These are phyloP conservation scores for Turnix velox DNA, from an alignment of 2,113 vertebrate species.

Conservation along the genomic window DNA sequence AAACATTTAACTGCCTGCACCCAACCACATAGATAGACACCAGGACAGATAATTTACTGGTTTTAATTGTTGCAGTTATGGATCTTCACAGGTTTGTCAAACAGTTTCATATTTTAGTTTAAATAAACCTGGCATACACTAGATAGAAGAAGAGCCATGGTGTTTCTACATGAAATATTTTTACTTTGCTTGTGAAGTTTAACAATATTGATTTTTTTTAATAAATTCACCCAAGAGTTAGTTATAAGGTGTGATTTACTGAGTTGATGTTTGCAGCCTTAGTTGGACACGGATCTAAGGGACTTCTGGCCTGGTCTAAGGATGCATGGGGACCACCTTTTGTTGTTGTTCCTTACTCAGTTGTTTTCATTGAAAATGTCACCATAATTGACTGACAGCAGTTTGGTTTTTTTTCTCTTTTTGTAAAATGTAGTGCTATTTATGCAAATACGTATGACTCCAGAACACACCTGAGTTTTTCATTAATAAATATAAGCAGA, in stretches of 20 bases:
- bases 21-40: not conserved
- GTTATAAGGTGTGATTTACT: not conserved
- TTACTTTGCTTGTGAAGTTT: not conserved
- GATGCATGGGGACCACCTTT: accelerated
- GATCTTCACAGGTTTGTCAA: not conserved
- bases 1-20: not conserved
- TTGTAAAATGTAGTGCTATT: not conserved
- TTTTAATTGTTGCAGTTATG: not conserved
- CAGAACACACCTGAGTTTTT: not conserved
- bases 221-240: not conserved
- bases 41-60: not conserved
- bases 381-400: too few relatives aligned
- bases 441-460: not conserved
- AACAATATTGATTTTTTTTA: not conserved
- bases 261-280: not conserved
- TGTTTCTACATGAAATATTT: not conserved
- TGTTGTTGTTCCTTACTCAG: not conserved
- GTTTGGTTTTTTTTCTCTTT: not conserved
- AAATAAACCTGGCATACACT: not conserved
- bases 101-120: not conserved
- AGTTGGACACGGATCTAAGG: not conserved
- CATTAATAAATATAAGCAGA: conserved; percentile 3
- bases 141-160: not conserved
- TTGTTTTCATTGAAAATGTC: not conserved
- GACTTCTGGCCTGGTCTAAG: not conserved